Percentiles rank a stretch among this genome's conserved stretches.
Conservation (phyloP, 1,140 invertebrate species). For the Trypoxylus dichotomus region DNA sequence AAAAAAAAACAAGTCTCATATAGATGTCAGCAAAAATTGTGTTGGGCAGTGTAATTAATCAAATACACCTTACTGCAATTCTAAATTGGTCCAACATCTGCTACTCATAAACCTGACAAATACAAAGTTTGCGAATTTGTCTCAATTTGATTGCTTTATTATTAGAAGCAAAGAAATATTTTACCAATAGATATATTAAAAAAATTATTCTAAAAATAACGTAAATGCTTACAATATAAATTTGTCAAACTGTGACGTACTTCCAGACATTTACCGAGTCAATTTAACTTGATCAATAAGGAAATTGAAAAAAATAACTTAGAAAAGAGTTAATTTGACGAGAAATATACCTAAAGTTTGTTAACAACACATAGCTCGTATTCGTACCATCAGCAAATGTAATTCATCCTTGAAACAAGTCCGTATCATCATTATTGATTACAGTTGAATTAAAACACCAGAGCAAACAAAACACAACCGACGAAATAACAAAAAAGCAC, state of each 20-base stretch:
- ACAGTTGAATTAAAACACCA: neutral
- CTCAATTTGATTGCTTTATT: no score
- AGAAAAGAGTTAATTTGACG: neutral
- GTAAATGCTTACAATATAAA: neutral
- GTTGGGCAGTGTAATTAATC: no score
- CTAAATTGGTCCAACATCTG: no score
- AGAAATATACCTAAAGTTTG: no score
- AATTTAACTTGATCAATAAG: neutral
- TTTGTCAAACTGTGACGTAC: neutral
- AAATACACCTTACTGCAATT: no score
- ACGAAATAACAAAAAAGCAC: neutral
- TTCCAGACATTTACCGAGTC: neutral
- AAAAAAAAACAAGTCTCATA: no score
- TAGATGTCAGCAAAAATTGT: no score
- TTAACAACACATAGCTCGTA: neutral
- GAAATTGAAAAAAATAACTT: neutral
- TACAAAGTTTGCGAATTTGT: no score
- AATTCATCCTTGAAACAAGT: neutral
- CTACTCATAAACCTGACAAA: no score
- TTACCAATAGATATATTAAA: no score
- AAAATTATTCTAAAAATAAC: neutral
- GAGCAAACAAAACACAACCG: neutral
- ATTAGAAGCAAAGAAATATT: no score
- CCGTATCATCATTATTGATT: neutral
- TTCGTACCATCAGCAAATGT: neutral